Conservation (phyloP, 2,797 vertebrate genomes). For the Siniperca obscura region DNA sequence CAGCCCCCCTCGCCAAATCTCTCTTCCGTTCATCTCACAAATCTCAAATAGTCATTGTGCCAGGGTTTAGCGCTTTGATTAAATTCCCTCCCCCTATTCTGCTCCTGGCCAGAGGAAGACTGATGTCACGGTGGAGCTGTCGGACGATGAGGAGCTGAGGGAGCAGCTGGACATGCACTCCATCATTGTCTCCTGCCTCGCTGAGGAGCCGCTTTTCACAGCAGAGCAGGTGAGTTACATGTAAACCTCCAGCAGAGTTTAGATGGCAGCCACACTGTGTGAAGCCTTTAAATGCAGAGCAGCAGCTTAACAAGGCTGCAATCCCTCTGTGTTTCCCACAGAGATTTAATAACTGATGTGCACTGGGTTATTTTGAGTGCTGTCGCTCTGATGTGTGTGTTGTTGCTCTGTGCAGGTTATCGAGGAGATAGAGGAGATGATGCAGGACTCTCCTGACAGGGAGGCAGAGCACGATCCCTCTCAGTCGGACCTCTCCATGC, state of each 20-base stretch:
- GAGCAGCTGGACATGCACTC: constrained; percentile 98
- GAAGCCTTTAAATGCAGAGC: constrained; percentile 5
- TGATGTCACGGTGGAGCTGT: constrained; percentile 86
- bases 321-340: not conserved
- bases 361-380: constrained; percentile 9
- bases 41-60: constrained; percentile 65
- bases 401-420: constrained; percentile 88
- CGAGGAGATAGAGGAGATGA: constrained; percentile 99
- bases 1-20: constrained; percentile 39
- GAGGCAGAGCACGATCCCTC: constrained; percentile 87
- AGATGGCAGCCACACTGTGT: not conserved
- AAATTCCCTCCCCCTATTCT: constrained; percentile 50
- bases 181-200: constrained; percentile 93
- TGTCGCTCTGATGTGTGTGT: constrained; percentile 27
- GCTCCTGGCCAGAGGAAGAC: constrained; percentile 74
- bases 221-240: constrained; percentile 90
- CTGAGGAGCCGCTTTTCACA: constrained; percentile 93
- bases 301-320: constrained; percentile 34
- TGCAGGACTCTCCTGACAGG: constrained; percentile 94
- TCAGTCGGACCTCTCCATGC: constrained; percentile 89
- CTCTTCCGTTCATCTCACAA: constrained; percentile 54
- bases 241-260: not conserved
- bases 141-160: constrained; percentile 93
- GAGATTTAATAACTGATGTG: constrained; percentile 31
- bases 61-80: constrained; percentile 63